A percentile compares a stretch with the other conserved stretches of the same genome.
phyloP scores from a whole-genome alignment of 2,888 invertebrate species.

The Eumacrocentrus americanus region DNA sequence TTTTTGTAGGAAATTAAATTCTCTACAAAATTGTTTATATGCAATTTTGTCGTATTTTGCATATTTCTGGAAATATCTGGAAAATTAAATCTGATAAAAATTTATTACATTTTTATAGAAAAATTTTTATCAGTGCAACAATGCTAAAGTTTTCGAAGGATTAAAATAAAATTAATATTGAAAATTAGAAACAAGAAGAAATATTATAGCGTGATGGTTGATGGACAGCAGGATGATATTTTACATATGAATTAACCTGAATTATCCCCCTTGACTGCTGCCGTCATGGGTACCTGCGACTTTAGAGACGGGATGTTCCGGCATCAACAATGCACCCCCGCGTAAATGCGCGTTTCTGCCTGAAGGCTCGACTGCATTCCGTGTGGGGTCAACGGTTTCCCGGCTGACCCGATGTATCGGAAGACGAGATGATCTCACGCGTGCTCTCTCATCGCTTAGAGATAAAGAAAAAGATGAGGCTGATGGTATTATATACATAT shows the following conservation, averaged over 20 bases:
- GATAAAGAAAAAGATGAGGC: not conserved
- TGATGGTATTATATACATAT: not conserved
- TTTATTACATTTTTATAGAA: not conserved
- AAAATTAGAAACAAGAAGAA: constrained; percentile 16
- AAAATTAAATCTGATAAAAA: not conserved
- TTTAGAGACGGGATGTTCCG: constrained; percentile 38
- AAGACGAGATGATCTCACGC: constrained; percentile 32
- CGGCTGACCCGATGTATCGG: constrained; percentile 28
- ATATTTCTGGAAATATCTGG: not conserved
- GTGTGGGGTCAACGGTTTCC: constrained; percentile 40
- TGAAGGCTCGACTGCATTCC: constrained; percentile 40
- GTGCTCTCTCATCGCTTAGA: constrained; percentile 19
- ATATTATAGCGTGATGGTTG: constrained; percentile 46
- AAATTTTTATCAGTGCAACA: too few species aligned
- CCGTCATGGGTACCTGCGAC: constrained; percentile 25
- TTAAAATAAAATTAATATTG: not conserved
- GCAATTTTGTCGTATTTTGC: not conserved
- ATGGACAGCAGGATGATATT: constrained; percentile 46
- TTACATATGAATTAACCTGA: constrained; percentile 51
- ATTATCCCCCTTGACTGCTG: constrained; percentile 42
- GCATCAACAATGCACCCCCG: constrained; percentile 45
- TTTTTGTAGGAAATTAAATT: too few species aligned
- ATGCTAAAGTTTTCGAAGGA: too few species aligned
- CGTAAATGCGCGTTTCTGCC: constrained; percentile 41
- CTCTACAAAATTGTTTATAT: too few species aligned